Evolutionary conservation across 2,797 vertebrate genomes (phyloP), one percentile per base, ranked within the genome.

Genomic region (Propithecus deckenii): DNA sequence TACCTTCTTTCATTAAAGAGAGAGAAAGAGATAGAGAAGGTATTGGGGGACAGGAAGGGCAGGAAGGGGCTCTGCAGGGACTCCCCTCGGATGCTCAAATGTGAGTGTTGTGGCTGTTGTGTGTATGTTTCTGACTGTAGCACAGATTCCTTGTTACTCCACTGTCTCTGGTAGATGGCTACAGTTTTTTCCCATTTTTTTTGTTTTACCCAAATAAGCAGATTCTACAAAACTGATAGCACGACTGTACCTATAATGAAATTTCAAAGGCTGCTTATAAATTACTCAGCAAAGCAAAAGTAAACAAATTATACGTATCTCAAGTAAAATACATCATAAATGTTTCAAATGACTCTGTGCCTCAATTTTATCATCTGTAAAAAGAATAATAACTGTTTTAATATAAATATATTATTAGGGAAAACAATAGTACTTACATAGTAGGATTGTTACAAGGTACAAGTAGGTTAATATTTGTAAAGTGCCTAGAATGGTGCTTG

Each of bases 401-500:
- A 79, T 52, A 30, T 32, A 75, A 63, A 50, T 61, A 48, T 46
- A 76, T 57, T 52, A 43, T 89, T 94, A 57, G 63, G 41, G 72
- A 59, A 89, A 61, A 83, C 52, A 59, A 71, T 14, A 59, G n/a
- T 63, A 43, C 10, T 74, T 50, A 72, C 12, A 57, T 52, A 74
- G 81, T 65, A 65, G 25, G 22, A 86, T 86, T 69, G 18, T 80
- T 69, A 79, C 2, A 11, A 88, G 32, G n/a, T 86, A 28, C 76
- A 75, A 72, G 59, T 55, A 81, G 81, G 12, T 95, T 96, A 71
- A 74, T 90, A 69, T 69, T 91, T 81, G 61, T n/a, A 46, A 74
- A 67, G 72, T 61, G 35, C 6, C 32, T 74, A 81, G 57, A 90
- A 78, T 14, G 30, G 30, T 71, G 35, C 13, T 38, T 63, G 7